Evolutionary conservation across 2,888 invertebrate species (phyloP), one percentile per base, ranked within the genome.

Genomic region (Platycnemis pennipes): DNA sequence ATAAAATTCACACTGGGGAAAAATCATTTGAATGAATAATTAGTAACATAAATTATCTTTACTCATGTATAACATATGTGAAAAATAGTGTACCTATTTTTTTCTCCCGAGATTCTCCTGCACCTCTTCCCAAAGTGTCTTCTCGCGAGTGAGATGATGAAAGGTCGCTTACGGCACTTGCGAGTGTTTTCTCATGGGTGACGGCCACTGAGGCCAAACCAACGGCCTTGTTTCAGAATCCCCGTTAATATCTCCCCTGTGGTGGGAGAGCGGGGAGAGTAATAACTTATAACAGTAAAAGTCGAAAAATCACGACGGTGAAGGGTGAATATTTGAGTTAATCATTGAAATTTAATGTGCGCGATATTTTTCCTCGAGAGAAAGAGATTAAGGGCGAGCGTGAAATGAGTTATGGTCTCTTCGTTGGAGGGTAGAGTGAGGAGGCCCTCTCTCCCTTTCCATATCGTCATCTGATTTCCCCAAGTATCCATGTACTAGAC

Each of bases 251-350:
- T 63, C 63, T 7, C 63, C 63, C 63, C 63, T 22, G 22, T 63
- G 26, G n/a, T n/a, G 77, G 16, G 37, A 31, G 31, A 77, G 77
- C 37, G 31, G 77, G 31, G 16, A 4, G 77, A 26, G 77, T 16
- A 37, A 77, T 77, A 77, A 77, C 77, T 77, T 77, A 63, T 63
- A 77, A 77, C 77, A 77, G 77, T 77, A 77, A 77, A 77, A 31
- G 77, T 13, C 37, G 37, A 77, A 77, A 77, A 77, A 77, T 77
- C 77, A 16, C 77, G 77, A 77, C 77, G 37, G 77, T 77, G 77
- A 77, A 77, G 77, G 77, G 77, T 77, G 77, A 77, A 77, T 77
- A 77, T 77, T 77, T 77, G 77, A 77, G 77, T 77, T 77, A 77
- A 77, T 77, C 77, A 77, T 77, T 77, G 77, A 77, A 37, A 77